Evolutionary conservation across 2,888 invertebrate genomes (phyloP), one percentile per base, ranked within the genome.

Genomic region (Alviniconcha strummeri): DNA sequence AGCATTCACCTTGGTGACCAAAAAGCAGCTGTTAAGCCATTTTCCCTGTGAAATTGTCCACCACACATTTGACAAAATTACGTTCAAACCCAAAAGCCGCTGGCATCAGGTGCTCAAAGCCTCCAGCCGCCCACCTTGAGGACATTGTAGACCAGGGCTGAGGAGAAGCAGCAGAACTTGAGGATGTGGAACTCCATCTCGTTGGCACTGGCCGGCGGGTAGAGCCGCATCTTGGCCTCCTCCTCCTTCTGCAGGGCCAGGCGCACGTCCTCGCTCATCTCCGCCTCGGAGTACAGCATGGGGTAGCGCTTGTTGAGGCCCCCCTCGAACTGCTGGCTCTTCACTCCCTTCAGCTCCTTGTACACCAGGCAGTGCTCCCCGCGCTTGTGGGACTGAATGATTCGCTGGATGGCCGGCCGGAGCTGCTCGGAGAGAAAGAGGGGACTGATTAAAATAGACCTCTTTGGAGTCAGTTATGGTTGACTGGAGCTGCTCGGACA

Each of bases 111-210:
- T 60, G 9, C n/a, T n/a, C n/a, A n/a, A 13, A 60, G 60, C 2
- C 60, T 11, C 8, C 60, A 60, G n/a, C 71, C 19, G 1, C n/a
- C 71, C n/a, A 82, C 82, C 64, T 82, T 83, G 79, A 86, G 57
- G 6, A 91, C 85, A 71, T 89, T 89, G 64, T 86, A 88, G 55
- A 91, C 90, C 5, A 92, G 88, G 5, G 89, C 85, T 0, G 91
- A 88, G 7, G 90, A 88, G 83, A 91, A 91, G 0, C 90, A 87
- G 85, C 91, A 92, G 85, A 92, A 92, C 86, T 92, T 92, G 81
- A 92, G 89, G 67, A 92, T 91, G 85, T 92, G 90, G 81, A 89
- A 92, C 83, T 92, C 92, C 9, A 88, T 89, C 67, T 90, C 89
- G 69, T 88, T 36, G 89, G 87, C 80, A 84, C 91, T 91, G 36